Conservation (phyloP, 2,113 vertebrate species). For the Tinamus guttatus region DNA sequence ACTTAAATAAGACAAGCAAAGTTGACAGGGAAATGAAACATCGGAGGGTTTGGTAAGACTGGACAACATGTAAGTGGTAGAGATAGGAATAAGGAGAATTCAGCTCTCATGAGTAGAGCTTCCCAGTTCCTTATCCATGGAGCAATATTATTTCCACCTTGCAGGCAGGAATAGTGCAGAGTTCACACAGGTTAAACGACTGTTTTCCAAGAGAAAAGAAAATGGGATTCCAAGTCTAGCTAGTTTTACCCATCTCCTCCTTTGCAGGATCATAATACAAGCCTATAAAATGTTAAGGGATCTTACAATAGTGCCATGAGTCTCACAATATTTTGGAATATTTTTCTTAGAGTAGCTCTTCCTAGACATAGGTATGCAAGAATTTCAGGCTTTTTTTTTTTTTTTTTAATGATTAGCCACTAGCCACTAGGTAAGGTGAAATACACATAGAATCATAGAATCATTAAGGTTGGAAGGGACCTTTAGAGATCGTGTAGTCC, state of each 20-base stretch:
- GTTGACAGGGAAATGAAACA: background rate
- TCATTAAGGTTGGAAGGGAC: too few relatives aligned
- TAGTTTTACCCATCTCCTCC: background rate
- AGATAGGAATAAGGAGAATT: background rate
- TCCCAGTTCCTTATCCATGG: background rate
- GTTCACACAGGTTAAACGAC: background rate
- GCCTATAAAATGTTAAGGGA: background rate
- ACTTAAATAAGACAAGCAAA: background rate
- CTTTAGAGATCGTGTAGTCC: too few relatives aligned
- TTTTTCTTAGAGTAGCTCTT: background rate
- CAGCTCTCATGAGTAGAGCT: background rate
- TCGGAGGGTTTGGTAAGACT: background rate
- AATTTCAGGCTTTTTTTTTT: background rate
- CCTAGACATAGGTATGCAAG: background rate
- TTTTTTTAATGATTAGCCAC: background rate
- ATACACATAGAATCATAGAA: background rate
- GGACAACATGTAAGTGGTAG: background rate
- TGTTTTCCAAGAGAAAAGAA: background rate
- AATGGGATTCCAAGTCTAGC: background rate
- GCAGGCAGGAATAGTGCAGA: background rate
- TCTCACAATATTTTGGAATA: background rate
- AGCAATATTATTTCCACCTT: background rate
- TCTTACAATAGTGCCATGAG: background rate
- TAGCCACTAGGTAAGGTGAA: background rate
- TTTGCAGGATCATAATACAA: background rate